phyloP scores from a whole-genome alignment of 2,888 invertebrate species.

The Leptopilina myrica region DNA sequence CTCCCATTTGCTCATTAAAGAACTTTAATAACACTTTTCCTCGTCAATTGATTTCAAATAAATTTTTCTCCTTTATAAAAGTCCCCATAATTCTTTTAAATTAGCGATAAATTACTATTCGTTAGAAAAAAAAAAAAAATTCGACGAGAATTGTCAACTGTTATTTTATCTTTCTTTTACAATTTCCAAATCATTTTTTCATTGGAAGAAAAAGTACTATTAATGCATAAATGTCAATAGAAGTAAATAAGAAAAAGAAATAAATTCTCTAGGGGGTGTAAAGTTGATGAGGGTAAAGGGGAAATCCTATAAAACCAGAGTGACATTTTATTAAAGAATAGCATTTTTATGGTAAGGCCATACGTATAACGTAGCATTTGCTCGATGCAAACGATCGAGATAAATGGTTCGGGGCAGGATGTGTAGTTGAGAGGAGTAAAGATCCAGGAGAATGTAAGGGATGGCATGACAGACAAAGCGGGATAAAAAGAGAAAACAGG shows the following conservation, averaged over 20 bases:
- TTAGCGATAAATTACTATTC: too few species aligned
- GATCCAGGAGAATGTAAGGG: constrained; percentile 54
- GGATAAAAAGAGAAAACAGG: constrained; percentile 45
- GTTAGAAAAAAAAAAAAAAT: too few species aligned
- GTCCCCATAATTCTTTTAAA: too few species aligned
- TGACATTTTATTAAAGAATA: constrained; percentile 32
- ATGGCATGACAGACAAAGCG: constrained; percentile 22
- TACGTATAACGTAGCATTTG: constrained; percentile 40
- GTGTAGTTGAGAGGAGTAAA: constrained; percentile 55
- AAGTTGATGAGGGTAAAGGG: background rate
- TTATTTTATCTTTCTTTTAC: too few species aligned
- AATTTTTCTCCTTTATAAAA: too few species aligned
- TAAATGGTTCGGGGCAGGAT: constrained; percentile 68
- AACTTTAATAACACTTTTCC: constrained; percentile 17
- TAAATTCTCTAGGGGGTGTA: background rate
- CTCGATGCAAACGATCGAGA: constrained; percentile 74
- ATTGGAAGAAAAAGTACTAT: background rate
- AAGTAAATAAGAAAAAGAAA: background rate
- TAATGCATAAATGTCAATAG: background rate
- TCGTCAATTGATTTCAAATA: constrained; percentile 9
- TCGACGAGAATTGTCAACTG: too few species aligned
- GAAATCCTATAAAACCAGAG: constrained; percentile 5
- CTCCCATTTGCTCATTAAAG: constrained; percentile 27
- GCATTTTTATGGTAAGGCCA: constrained; percentile 27
- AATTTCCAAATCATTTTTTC: too few species aligned